Evolutionary conservation across 1,140 invertebrate species (phyloP).

Genomic region (Drosophila willistoni): DNA sequence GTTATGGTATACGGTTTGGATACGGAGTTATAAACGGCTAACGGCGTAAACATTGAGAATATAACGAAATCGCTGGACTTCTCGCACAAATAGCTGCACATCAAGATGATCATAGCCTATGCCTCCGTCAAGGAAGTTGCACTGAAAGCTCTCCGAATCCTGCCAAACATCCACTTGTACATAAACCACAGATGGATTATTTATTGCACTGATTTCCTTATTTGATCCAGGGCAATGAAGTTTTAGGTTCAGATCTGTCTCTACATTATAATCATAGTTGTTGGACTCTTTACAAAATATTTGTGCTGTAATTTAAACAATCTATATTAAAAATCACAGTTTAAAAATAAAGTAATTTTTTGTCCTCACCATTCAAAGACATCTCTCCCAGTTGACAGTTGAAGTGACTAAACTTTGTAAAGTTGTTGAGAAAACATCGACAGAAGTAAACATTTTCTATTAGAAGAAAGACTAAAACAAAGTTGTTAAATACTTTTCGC

Average conservation of each 20-base stretch:
- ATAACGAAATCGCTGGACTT: conserved; percentile 2
- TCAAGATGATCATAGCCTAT: conserved; percentile 5
- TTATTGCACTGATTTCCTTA: not conserved
- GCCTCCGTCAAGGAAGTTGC: conserved; percentile 13
- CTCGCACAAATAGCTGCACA: not conserved
- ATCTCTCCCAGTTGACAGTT: conserved; percentile 15
- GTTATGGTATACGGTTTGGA: not conserved
- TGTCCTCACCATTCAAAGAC: not conserved
- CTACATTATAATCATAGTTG: conserved; percentile 1
- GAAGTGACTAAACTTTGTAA: conserved; percentile 6
- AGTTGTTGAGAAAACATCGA: not conserved
- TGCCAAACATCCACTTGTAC: conserved; percentile 16
- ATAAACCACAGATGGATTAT: conserved; percentile 9
- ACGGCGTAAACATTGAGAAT: not conserved
- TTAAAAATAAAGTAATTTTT: not conserved
- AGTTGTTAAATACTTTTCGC: not conserved
- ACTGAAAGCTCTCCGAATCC: conserved; percentile 3
- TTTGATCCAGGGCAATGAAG: not conserved
- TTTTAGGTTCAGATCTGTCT: conserved; percentile 1
- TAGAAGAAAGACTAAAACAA: not conserved
- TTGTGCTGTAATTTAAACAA: not conserved
- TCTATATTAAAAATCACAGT: not conserved
- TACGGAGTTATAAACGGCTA: conserved; percentile 13
- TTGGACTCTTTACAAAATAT: conserved; percentile 9
- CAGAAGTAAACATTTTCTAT: not conserved